A percentile compares a stretch with the other conserved stretches of the same genome.
Evolutionary conservation across 1,140 invertebrate species (phyloP).

Genomic region (Cotesia typhae): DNA sequence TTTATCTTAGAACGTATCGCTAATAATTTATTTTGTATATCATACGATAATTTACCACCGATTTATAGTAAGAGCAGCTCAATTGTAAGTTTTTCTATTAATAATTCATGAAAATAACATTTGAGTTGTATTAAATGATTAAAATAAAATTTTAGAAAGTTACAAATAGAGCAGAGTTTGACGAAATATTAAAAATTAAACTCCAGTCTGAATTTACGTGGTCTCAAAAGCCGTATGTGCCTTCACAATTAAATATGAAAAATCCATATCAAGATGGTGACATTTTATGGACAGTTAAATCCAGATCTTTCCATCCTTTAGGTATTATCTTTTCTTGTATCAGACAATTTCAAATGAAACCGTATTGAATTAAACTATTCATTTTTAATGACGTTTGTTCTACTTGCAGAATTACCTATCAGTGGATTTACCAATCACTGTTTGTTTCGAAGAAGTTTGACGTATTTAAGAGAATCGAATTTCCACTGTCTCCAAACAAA

Average conservation of each 20-base stretch:
- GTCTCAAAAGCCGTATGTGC: constrained; percentile 36
- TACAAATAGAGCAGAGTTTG: constrained; percentile 38
- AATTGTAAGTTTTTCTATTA: constrained; percentile 46
- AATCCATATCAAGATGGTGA: constrained; percentile 51
- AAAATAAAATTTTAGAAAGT: constrained; percentile 15
- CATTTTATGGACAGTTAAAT: constrained; percentile 55
- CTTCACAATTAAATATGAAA: constrained; percentile 47
- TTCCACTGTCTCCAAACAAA: constrained; percentile 60
- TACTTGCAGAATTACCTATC: constrained; percentile 59
- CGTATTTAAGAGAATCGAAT: constrained; percentile 62
- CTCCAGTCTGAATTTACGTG: constrained; percentile 42
- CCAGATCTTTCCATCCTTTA: constrained; percentile 50
- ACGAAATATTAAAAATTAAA: constrained; percentile 39
- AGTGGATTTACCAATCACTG: constrained; percentile 60
- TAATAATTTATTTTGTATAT: constrained; percentile 62
- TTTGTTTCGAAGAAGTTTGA: constrained; percentile 55
- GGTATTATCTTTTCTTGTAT: constrained; percentile 44
- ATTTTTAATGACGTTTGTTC: constrained; percentile 21
- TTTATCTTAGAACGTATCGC: constrained; percentile 59
- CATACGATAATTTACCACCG: constrained; percentile 61
- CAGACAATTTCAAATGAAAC: constrained; percentile 8
- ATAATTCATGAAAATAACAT: too few species aligned
- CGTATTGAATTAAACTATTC: constrained; percentile 8
- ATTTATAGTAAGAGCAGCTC: constrained; percentile 50
- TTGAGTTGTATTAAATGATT: too few species aligned